Conservation (phyloP, 2,113 vertebrate genomes). For the Carollia perspicillata region DNA sequence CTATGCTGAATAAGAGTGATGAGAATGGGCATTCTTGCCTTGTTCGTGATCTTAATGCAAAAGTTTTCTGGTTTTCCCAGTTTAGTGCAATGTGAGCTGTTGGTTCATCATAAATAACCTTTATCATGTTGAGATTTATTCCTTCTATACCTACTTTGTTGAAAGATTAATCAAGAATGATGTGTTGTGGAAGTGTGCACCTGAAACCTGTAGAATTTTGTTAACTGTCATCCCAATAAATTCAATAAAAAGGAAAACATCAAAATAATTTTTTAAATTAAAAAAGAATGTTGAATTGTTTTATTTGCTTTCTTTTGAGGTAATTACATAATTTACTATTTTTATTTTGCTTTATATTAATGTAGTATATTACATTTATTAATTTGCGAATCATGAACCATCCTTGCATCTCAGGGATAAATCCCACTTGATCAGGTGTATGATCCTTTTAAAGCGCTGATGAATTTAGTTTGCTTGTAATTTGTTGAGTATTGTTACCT, state of each 20-base stretch:
- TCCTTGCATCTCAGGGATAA: not conserved
- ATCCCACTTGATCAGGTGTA: no score
- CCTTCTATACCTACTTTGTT: no score
- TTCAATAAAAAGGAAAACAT: no score
- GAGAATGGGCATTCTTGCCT: not conserved
- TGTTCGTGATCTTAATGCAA: not conserved
- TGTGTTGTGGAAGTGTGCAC: no score
- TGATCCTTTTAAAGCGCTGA: no score
- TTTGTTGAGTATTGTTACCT: no score
- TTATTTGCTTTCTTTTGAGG: not conserved
- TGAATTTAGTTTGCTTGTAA: no score
- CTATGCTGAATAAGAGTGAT: not conserved
- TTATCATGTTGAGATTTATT: not conserved
- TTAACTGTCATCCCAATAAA: no score
- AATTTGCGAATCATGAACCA: not conserved
- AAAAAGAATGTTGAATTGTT: not conserved
- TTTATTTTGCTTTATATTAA: not conserved
- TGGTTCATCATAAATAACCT: not conserved
- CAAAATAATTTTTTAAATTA: not conserved
- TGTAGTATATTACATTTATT: not conserved
- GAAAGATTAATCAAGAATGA: no score
- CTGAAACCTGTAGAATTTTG: no score
- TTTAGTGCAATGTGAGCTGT: not conserved
- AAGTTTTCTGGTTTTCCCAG: not conserved
- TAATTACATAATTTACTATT: not conserved